Evolutionary conservation across 2,113 vertebrate species (phyloP).

Genomic region (Gracilinanus agilis): DNA sequence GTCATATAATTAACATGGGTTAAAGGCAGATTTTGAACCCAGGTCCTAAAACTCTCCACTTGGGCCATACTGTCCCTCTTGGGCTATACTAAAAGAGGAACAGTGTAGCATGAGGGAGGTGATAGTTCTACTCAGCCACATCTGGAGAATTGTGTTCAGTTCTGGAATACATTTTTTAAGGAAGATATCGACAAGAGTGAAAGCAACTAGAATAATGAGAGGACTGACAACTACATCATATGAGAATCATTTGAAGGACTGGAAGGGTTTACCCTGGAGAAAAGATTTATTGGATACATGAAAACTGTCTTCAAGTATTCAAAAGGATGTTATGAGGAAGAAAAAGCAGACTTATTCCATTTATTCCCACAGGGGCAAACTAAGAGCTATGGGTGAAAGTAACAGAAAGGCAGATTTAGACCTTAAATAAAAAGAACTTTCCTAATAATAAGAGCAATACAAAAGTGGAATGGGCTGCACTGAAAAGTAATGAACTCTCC

Average conservation of each 20-base stretch:
- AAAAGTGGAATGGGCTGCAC: neutral
- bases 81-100: neutral
- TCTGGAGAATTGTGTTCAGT: neutral
- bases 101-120: neutral
- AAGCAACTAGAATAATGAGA: neutral
- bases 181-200: neutral
- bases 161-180: neutral
- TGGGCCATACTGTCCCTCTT: neutral
- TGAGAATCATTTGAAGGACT: neutral
- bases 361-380: neutral
- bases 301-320: neutral
- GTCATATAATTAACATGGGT: neutral
- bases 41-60: neutral
- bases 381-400: neutral
- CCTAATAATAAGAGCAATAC: neutral
- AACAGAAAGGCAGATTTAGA: neutral
- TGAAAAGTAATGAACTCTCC: neutral
- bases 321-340: neutral
- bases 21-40: neutral
- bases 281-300: neutral
- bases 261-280: neutral
- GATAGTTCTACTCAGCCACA: neutral
- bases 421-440: neutral
- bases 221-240: neutral
- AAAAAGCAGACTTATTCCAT: neutral